Base-by-base conservation (phyloP, 1,140 invertebrate species). In the Papilio glaucus region DNA sequence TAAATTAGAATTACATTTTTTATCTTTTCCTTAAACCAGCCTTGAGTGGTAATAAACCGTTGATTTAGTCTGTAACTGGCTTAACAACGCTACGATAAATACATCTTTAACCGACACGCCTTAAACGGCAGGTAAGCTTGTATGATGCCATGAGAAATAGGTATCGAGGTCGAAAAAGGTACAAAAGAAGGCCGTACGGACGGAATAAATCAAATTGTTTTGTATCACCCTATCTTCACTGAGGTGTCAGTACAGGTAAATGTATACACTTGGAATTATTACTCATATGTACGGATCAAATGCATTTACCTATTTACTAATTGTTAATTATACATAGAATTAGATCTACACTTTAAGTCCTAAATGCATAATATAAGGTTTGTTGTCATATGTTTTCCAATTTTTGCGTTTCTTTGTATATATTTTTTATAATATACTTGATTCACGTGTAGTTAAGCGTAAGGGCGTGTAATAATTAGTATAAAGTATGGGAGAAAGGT, bases 121-220 rank as follows among this genome's bases (percentile, higher is more conserved):
- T 65, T 65, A 39, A 65, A 65, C 33, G 62, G 62, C 62, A 65
- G 62, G 62, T 65, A 65, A 65, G 38, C 38, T 24, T 24, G 21
- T 57, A 24, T 57, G 49, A 57, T 57, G 49, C 49, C 49, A 57
- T 57, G 49, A 24, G 49, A 57, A 57, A 57, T 57, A 57, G 49
- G 49, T 57, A 57, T 53, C 49, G 49, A 9, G 18, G 61, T 38
- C 33, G 29, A 9, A 38, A n/a, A 29, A 61, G 13, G n/a, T 61
- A 62, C 60, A 62, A 62, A 57, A 57, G 49, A 57, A 57, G 24
- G 21, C 49, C 21, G 21, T 53, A 24, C 18, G 49, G 49, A 53
- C 49, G 49, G 49, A 24, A 53, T 24, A 53, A 53, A 53, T 53
- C 49, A 53, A 21, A 53, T 53, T 53, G 18, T 26, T 53, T 53